Base-by-base conservation (phyloP, 1,140 invertebrate genomes). In the Drosophila arizonae region DNA sequence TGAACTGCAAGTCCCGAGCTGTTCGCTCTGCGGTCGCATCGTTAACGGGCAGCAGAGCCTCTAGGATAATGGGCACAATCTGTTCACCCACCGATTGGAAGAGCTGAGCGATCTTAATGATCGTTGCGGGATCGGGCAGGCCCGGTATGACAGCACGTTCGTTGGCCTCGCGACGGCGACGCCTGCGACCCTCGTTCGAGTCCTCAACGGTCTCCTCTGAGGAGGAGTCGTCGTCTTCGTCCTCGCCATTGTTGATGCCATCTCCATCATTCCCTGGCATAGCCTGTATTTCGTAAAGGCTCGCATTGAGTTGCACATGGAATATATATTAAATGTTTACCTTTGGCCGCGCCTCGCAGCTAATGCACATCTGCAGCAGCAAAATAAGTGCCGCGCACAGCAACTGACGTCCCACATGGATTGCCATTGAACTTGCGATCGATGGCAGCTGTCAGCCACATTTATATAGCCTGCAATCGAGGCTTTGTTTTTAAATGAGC, bases 161-260 rank as follows among this genome's bases (percentile, higher is more conserved):
- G 72, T 50, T 39, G 9, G 75, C 67, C 4, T 87, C 80, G 6
- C 85, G 86, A 17, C 87, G 79, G 4, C 79, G 55, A 33, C 63
- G 36, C 2, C 56, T 1, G 8, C 5, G 56, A 2, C 41, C 24
- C 45, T 91, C 90, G 9, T 66, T 72, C 0, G 90, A 87, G 26
- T 91, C 90, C 70, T 91, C 90, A 5, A 87, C 80, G 0, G 90
- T 91, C 61, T 90, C 90, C 54, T 91, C 90, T 3, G 90, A 91
- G 1, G 90, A 91, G 6, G 90, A 91, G 17, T 91, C 86, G 36
- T 84, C 81, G n/a, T 88, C 81, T 11, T 51, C 67, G 2, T 45
- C 74, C n/a, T 68, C 58, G 1, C 33, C 73, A 21, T 68, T 50
- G 21, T 50, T 26, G 24, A 13, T 5, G 5, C 48, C 48, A 26